Percentiles rank a stretch among this genome's conserved stretches.
phyloP scores from a whole-genome alignment of 2,797 vertebrate genomes.

The Gambusia yucatana region DNA sequence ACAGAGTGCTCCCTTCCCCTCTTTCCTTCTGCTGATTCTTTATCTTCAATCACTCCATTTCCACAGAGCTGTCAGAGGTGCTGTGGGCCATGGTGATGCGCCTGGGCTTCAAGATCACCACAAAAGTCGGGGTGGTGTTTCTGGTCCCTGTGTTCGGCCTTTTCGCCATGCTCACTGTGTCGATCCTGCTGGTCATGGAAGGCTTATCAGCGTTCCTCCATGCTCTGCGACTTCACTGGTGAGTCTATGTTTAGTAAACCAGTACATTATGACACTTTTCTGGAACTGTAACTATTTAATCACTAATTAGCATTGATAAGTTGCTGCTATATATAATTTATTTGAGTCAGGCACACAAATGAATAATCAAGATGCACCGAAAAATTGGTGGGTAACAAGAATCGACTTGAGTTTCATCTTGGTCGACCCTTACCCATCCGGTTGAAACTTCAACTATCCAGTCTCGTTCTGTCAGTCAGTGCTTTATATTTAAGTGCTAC shows the following conservation, averaged over 20 bases:
- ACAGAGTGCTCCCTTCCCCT: not conserved
- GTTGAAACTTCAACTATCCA: not conserved
- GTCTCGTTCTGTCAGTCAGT: not conserved
- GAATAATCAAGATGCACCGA: not conserved
- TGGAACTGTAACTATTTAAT: not conserved
- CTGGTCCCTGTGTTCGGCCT: constrained; percentile 87
- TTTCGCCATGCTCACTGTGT: constrained; percentile 89
- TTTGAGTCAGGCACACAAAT: not conserved
- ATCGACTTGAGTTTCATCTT: not conserved
- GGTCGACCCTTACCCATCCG: not conserved
- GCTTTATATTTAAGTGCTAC: not conserved
- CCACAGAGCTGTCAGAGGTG: constrained; percentile 93
- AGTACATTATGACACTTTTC: not conserved
- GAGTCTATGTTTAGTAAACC: constrained; percentile 37
- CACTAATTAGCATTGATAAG: not conserved
- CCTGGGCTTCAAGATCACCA: constrained; percentile 85
- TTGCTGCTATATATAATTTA: not conserved
- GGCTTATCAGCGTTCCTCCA: constrained; percentile 97
- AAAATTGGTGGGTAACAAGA: not conserved
- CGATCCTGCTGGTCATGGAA: constrained; percentile 96
- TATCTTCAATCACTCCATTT: not conserved
- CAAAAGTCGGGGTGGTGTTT: constrained; percentile 82
- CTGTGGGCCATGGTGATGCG: constrained; percentile 96
- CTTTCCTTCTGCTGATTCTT: not conserved
- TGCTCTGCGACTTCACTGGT: constrained; percentile 97